Evolutionary conservation across 2,113 vertebrate species (phyloP).

Genomic region (Sterrhoptilus dennistouni): DNA sequence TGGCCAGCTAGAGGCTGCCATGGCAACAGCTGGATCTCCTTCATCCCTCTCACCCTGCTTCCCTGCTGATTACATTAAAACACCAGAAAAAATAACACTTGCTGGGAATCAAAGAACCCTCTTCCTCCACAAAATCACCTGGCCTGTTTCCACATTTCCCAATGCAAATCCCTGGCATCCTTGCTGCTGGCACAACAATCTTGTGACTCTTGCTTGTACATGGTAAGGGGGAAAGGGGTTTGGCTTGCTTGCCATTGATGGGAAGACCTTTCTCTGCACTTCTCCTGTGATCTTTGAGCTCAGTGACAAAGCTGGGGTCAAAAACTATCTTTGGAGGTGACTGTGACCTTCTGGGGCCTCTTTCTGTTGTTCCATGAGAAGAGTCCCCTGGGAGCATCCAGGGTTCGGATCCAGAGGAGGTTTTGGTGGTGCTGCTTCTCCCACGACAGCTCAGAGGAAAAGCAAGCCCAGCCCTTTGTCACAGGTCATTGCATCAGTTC

Average conservation of each 20-base stretch:
- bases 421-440: neutral
- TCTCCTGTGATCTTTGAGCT: neutral
- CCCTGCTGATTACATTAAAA: neutral
- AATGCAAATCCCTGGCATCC: neutral
- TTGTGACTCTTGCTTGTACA: neutral
- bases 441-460: neutral
- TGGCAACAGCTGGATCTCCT: constrained; percentile 66
- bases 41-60: neutral
- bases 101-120: neutral
- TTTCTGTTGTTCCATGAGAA: neutral
- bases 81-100: neutral
- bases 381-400: neutral
- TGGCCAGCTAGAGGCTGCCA: constrained; percentile 49
- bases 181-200: neutral
- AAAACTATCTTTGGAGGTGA: neutral
- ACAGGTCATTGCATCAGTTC: neutral
- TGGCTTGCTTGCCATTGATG: neutral
- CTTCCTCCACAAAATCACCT: neutral
- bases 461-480: neutral
- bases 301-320: neutral
- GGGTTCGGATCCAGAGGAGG: neutral
- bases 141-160: neutral
- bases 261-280: neutral
- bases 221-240: neutral
- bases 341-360: rapidly evolving